Conservation (phyloP, 2,888 invertebrate genomes). For the Muscina levida region DNA sequence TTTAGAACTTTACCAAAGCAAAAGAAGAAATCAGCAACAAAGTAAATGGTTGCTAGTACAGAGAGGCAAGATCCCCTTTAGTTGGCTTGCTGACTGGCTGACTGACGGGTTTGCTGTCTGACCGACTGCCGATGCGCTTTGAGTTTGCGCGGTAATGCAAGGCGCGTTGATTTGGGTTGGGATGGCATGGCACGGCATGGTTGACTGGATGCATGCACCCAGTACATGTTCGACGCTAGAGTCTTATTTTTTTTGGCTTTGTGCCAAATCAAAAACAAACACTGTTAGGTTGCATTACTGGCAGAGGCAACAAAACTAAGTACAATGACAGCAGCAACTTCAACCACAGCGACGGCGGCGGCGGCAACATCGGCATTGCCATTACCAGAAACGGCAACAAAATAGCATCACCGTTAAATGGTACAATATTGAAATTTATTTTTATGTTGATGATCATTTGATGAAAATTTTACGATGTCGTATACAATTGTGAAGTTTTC, state of each 20-base stretch:
- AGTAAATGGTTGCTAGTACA: not conserved
- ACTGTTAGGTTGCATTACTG: conserved; percentile 57
- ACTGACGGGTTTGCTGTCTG: conserved; percentile 37
- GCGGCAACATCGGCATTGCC: not conserved
- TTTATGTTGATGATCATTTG: conserved; percentile 72
- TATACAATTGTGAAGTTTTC: conserved; percentile 58
- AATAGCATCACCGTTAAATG: conserved; percentile 75
- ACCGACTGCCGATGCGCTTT: not conserved
- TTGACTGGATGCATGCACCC: conserved; percentile 30
- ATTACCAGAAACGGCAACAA: conserved; percentile 46
- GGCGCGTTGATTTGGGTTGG: conserved; percentile 1
- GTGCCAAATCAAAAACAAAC: conserved; percentile 62
- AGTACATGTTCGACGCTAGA: conserved; percentile 39
- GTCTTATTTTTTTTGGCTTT: conserved; percentile 60
- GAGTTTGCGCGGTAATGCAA: conserved; percentile 18
- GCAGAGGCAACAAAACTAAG: conserved; percentile 31
- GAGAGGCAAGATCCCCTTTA: not conserved
- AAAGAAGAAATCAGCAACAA: conserved; percentile 12
- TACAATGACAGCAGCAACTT: conserved; percentile 46
- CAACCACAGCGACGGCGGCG: not conserved
- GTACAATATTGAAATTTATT: conserved; percentile 78
- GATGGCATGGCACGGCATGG: conserved; percentile 14
- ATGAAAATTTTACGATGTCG: conserved; percentile 68
- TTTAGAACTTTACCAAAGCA: conserved; percentile 47
- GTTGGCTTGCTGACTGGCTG: conserved; percentile 32